These are phyloP conservation scores for Xenopus laevis DNA, from an alignment of 2,113 vertebrate species.

Conservation along the genomic window DNA sequence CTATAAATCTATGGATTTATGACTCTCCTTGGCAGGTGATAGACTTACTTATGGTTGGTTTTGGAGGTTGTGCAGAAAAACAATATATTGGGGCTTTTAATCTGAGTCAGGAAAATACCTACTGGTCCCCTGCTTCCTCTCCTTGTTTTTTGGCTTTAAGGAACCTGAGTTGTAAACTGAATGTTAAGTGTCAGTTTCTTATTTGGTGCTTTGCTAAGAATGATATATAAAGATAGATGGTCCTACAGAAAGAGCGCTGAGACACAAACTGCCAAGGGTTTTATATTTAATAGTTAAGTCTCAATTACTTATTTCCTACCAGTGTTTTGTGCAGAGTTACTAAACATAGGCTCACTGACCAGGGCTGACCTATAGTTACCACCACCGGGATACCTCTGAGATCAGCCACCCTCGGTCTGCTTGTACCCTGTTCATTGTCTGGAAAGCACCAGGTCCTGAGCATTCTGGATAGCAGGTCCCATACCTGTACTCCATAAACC, in stretches of 20 bases:
- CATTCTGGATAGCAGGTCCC: no score
- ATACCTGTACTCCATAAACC: no score
- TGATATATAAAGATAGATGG: slow-evolving; percentile 24
- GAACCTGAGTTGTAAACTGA: slow-evolving; percentile 16
- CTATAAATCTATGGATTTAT: slow-evolving; percentile 62
- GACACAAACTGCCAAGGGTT: no score
- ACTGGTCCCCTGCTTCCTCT: neutral
- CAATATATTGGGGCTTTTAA: slow-evolving; percentile 31
- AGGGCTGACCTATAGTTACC: no score
- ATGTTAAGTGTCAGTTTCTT: slow-evolving; percentile 24
- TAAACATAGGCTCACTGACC: no score
- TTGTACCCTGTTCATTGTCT: no score
- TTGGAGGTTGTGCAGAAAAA: slow-evolving; percentile 38
- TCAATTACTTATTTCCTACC: no score
- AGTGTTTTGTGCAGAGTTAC: no score
- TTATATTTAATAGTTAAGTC: no score
- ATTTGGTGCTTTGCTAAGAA: slow-evolving; percentile 6
- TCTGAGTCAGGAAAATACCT: neutral
- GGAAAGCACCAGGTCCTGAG: no score
- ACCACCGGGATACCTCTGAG: no score
- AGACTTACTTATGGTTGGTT: slow-evolving; percentile 29
- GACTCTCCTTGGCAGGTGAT: slow-evolving; percentile 46
- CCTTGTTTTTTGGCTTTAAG: slow-evolving; percentile 11
- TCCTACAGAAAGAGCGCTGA: neutral
- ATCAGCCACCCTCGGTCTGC: no score